These are phyloP conservation scores for Typhlomys cinereus DNA, from an alignment of 2,113 vertebrate species.

Conservation along the genomic window DNA sequence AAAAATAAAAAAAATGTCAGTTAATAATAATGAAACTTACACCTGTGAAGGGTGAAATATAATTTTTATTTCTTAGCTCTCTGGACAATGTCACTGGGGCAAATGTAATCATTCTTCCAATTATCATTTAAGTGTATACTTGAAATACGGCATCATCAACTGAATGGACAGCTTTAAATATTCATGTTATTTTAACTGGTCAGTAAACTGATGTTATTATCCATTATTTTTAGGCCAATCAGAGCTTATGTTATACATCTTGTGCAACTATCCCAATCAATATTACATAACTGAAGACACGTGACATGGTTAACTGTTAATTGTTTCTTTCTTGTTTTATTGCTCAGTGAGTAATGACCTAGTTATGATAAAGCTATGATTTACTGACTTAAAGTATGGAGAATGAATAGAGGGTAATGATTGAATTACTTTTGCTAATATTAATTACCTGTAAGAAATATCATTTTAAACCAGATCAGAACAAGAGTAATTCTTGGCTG, in stretches of 20 bases:
- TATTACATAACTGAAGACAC: constrained; percentile 10
- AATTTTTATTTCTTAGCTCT: constrained; percentile 53
- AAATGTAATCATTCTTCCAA: constrained; percentile 51
- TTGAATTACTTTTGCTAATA: background rate
- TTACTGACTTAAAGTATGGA: constrained; percentile 23
- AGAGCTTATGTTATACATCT: constrained; percentile 13
- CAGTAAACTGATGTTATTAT: constrained; percentile 47
- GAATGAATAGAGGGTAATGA: background rate
- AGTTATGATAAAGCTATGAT: background rate
- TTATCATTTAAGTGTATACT: constrained; percentile 54
- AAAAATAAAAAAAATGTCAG: background rate
- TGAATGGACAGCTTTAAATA: constrained; percentile 49
- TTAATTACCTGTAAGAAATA: background rate
- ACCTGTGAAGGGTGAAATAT: constrained; percentile 7
- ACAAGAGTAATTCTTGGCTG: background rate
- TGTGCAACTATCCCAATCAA: constrained; percentile 7
- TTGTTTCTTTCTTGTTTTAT: background rate
- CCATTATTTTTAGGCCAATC: constrained; percentile 24
- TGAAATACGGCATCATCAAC: constrained; percentile 46
- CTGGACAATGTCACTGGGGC: constrained; percentile 44
- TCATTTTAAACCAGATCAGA: background rate
- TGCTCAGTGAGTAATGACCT: constrained; percentile 30
- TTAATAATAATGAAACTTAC: constrained; percentile 1
- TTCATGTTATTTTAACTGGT: constrained; percentile 24
- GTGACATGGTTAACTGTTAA: constrained; percentile 42